phyloP scores from a whole-genome alignment of 1,140 invertebrate species.

The Heliconius himera region DNA sequence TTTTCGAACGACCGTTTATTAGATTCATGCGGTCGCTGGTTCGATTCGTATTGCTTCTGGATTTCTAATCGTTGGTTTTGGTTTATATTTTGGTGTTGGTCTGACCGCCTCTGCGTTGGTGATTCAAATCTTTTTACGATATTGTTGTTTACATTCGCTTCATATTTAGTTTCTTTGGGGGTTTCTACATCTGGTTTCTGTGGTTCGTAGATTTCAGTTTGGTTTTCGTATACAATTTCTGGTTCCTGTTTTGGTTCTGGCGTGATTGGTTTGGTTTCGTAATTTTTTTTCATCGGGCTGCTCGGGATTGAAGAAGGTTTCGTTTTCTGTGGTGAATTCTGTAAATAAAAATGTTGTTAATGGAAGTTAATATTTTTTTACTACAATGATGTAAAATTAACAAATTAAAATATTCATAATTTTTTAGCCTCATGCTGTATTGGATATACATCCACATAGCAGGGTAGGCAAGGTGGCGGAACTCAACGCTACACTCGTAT shows the following conservation, averaged over 20 bases:
- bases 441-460: no score
- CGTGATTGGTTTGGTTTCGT: constrained; percentile 35
- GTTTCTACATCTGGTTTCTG: constrained; percentile 11
- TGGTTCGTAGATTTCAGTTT: constrained; percentile 27
- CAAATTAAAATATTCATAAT: no score
- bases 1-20: constrained; percentile 22
- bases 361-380: no score
- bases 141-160: background rate
- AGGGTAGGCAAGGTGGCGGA: no score
- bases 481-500: no score
- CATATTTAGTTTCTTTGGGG: constrained; percentile 26
- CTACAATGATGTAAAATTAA: no score
- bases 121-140: background rate
- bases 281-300: constrained; percentile 46
- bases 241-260: constrained; percentile 36
- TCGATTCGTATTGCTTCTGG: constrained; percentile 30
- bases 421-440: no score
- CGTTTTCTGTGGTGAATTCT: constrained; percentile 28
- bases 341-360: background rate
- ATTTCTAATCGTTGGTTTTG: constrained; percentile 24
- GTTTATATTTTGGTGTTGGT: constrained; percentile 18
- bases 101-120: constrained; percentile 24
- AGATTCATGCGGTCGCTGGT: constrained; percentile 3
- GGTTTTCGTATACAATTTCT: constrained; percentile 20
- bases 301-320: constrained; percentile 47